A percentile compares a stretch with the other conserved stretches of the same genome.
These are phyloP conservation scores for Cephus cinctus DNA, from an alignment of 1,140 invertebrate genomes.

Conservation along the genomic window DNA sequence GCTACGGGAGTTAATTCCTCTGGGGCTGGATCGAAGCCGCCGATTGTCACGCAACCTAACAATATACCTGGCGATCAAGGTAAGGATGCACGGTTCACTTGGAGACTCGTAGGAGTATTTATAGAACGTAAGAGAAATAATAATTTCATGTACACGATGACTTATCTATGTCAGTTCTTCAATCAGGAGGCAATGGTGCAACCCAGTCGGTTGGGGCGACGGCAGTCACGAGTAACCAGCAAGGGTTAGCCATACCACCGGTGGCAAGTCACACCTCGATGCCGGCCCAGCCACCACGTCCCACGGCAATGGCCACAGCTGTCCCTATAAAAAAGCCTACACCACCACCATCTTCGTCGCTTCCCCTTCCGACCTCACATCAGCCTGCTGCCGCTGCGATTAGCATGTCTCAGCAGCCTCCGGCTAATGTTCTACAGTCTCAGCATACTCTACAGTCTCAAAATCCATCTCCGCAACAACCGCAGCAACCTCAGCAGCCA, in stretches of 20 bases:
- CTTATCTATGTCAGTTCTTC: constrained; percentile 20
- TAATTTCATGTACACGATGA: background rate
- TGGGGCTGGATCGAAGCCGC: too few relatives aligned
- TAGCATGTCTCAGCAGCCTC: too few relatives aligned
- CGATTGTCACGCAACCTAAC: constrained; percentile 43
- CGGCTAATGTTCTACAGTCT: too few relatives aligned
- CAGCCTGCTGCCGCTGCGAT: too few relatives aligned
- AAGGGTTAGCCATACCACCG: constrained; percentile 29
- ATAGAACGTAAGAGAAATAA: background rate
- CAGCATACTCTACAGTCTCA: too few relatives aligned
- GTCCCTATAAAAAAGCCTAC: constrained; percentile 49
- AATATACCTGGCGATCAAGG: constrained; percentile 50
- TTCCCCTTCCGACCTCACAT: too few relatives aligned
- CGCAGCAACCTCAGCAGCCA: constrained; percentile 25
- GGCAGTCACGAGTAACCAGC: constrained; percentile 28
- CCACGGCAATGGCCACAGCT: constrained; percentile 48
- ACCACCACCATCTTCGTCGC: constrained; percentile 30
- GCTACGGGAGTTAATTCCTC: too few relatives aligned
- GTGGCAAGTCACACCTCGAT: constrained; percentile 53
- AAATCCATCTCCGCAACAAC: too few relatives aligned
- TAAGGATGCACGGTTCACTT: too few relatives aligned
- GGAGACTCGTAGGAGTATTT: too few relatives aligned
- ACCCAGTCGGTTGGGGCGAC: constrained; percentile 32
- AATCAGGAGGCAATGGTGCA: constrained; percentile 35
- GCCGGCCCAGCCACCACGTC: constrained; percentile 53